These are phyloP conservation scores for Cyprinodon tularosa DNA, from an alignment of 2,113 vertebrate genomes.

Conservation along the genomic window DNA sequence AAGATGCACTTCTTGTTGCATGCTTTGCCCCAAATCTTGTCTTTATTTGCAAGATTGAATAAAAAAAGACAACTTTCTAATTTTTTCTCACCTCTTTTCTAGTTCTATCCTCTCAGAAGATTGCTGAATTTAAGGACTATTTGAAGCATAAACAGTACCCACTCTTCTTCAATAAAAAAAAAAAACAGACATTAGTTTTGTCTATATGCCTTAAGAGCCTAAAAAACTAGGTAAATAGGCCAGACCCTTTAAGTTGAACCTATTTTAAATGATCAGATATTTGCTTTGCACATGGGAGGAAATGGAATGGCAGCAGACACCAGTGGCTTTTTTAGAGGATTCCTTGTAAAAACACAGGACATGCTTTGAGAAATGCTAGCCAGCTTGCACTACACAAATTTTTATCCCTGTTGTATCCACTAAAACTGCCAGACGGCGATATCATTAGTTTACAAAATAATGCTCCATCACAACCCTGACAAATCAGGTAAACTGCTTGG, in stretches of 20 bases:
- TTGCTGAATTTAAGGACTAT: slow-evolving; percentile 22
- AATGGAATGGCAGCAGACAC: slow-evolving; percentile 17
- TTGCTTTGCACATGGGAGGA: not conserved
- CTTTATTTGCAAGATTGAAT: slow-evolving; percentile 43
- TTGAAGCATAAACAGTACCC: slow-evolving; percentile 14
- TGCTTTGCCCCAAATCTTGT: slow-evolving; percentile 25
- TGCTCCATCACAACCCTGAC: not conserved
- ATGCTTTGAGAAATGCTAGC: slow-evolving; percentile 11
- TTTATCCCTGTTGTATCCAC: not conserved
- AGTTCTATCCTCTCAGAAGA: not conserved
- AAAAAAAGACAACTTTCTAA: slow-evolving; percentile 30
- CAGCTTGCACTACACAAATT: not conserved
- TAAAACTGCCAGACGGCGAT: not conserved
- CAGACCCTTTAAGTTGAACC: not conserved
- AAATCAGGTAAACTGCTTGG: not conserved
- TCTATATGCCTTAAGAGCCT: not conserved
- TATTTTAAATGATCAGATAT: not conserved
- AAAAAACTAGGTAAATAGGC: not conserved
- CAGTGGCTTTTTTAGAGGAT: not conserved
- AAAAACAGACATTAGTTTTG: slow-evolving; percentile 28
- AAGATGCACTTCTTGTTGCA: slow-evolving; percentile 2
- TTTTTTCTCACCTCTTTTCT: not conserved
- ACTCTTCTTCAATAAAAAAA: slow-evolving; percentile 21
- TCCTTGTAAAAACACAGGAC: not conserved
- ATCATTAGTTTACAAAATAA: not conserved